phyloP scores from a whole-genome alignment of 1,140 invertebrate species.

The Heliconius nattereri region DNA sequence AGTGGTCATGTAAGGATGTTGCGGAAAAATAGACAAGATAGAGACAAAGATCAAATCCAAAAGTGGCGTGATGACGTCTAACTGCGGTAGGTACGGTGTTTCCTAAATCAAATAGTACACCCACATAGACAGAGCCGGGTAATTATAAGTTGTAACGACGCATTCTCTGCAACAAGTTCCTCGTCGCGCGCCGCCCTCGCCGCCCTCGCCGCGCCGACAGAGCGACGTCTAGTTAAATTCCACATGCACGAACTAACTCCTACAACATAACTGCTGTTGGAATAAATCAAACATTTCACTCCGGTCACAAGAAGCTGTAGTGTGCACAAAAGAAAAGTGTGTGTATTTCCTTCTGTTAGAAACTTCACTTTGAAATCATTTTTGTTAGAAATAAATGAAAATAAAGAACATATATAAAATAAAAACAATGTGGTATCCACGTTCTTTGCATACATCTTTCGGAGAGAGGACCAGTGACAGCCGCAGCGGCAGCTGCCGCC shows the following conservation, averaged over 20 bases:
- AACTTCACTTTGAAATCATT: too few relatives aligned
- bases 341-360: too few relatives aligned
- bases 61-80: too few relatives aligned
- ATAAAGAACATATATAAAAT: not conserved
- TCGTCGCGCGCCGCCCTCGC: not conserved
- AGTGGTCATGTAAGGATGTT: too few relatives aligned
- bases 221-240: conserved; percentile 1
- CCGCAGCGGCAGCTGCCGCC: not conserved
- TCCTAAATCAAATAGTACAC: not conserved
- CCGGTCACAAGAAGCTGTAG: not conserved
- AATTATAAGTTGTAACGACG: conserved; percentile 4
- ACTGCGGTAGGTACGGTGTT: too few relatives aligned
- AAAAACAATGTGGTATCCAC: not conserved
- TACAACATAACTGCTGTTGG: not conserved
- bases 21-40: too few relatives aligned
- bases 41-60: too few relatives aligned
- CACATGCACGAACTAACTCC: conserved; percentile 9
- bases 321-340: not conserved
- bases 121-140: not conserved
- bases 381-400: too few relatives aligned
- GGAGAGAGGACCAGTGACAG: not conserved
- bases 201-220: not conserved
- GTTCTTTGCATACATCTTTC: not conserved
- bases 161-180: not conserved
- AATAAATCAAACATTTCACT: conserved; percentile 11